A percentile compares a stretch with the other conserved stretches of the same genome.
Evolutionary conservation across 2,888 invertebrate genomes (phyloP).

Genomic region (Dynastes hyllus): DNA sequence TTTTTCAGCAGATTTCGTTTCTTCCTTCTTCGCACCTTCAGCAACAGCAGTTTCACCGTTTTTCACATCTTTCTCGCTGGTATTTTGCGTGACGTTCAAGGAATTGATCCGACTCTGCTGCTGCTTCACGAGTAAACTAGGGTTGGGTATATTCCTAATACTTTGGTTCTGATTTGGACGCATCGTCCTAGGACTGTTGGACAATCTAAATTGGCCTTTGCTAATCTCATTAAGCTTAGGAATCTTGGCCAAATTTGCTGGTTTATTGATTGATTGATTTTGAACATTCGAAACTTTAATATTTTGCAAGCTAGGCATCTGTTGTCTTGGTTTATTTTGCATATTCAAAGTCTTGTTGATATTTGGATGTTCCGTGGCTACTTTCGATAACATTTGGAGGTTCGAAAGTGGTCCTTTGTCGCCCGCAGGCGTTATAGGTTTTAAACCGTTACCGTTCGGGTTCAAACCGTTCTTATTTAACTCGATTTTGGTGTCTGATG

Average conservation of each 20-base stretch:
- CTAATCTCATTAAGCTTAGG: constrained; percentile 72
- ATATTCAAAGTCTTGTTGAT: constrained; percentile 57
- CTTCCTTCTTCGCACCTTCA: constrained; percentile 26
- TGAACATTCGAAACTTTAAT: constrained; percentile 62
- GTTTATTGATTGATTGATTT: constrained; percentile 55
- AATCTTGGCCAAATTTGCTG: constrained; percentile 64
- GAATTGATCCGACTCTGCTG: constrained; percentile 70
- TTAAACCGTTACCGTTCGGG: constrained; percentile 56
- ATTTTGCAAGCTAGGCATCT: constrained; percentile 67
- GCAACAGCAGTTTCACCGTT: not conserved
- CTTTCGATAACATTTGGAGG: constrained; percentile 74
- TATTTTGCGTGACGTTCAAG: constrained; percentile 51
- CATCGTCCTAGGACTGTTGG: constrained; percentile 62
- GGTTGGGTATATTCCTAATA: constrained; percentile 78
- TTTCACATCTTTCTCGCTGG: constrained; percentile 43
- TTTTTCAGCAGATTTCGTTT: constrained; percentile 14
- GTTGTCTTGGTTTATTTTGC: constrained; percentile 62
- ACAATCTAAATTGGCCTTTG: constrained; percentile 65
- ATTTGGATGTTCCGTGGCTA: constrained; percentile 66
- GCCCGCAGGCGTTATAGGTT: constrained; percentile 44
- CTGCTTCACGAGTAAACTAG: constrained; percentile 75
- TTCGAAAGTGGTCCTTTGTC: constrained; percentile 67
- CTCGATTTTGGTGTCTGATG: constrained; percentile 60
- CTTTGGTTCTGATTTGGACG: constrained; percentile 74
- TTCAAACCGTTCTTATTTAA: constrained; percentile 44